Conservation (phyloP, 2,888 invertebrate species). For the Drosophila atripex region DNA sequence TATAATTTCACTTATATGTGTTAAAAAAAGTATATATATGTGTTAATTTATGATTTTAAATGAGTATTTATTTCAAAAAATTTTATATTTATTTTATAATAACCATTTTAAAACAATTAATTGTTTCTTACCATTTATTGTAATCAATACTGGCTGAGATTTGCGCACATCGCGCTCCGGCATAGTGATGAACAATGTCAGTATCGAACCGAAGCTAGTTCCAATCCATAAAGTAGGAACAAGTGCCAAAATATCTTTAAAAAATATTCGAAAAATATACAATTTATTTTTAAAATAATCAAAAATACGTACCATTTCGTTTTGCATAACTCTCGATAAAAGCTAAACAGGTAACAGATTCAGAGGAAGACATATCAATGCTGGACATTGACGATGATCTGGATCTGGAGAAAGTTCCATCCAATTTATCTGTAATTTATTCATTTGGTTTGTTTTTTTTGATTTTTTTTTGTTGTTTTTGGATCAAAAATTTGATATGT, state of each 20-base stretch:
- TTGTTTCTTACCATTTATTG: slow-evolving; percentile 94
- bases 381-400: slow-evolving; percentile 99
- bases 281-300: neutral
- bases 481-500: slow-evolving; percentile 4
- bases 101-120: too few species aligned
- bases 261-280: slow-evolving; percentile 24
- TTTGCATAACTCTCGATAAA: slow-evolving; percentile 98
- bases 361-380: slow-evolving; percentile 97
- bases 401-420: slow-evolving; percentile 97
- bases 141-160: slow-evolving; percentile 93
- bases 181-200: slow-evolving; percentile 94
- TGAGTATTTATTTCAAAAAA: too few species aligned
- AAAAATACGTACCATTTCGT: slow-evolving; percentile 91
- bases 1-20: neutral
- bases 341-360: slow-evolving; percentile 97
- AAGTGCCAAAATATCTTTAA: slow-evolving; percentile 90
- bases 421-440: slow-evolving; percentile 94
- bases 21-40: too few species aligned
- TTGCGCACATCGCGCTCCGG: slow-evolving; percentile 91
- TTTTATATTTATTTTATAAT: too few species aligned
- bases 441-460: slow-evolving; percentile 23
- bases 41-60: too few species aligned
- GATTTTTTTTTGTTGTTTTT: slow-evolving; percentile 13
- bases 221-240: slow-evolving; percentile 98
- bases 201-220: slow-evolving; percentile 97